Percentiles rank a stretch among this genome's conserved stretches.
Evolutionary conservation across 2,888 invertebrate genomes (phyloP).

Genomic region (Papilio gigon): DNA sequence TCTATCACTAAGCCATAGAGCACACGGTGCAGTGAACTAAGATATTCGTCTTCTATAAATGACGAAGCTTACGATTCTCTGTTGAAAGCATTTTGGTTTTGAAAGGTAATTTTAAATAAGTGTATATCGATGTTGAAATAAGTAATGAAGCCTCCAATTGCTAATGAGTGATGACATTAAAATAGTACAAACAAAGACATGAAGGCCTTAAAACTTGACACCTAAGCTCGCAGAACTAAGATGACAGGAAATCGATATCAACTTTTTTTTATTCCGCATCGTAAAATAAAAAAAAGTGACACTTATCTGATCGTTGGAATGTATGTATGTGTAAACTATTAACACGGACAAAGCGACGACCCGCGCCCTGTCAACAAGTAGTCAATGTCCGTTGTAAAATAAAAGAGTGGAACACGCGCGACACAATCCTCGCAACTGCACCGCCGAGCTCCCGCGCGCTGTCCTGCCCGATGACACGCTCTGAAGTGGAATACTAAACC

Average conservation of each 20-base stretch:
- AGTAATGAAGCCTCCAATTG: background rate
- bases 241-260: too few relatives aligned
- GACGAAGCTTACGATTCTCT: constrained; percentile 26
- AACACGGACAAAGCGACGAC: background rate
- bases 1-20: constrained; percentile 50
- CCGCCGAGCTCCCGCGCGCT: background rate
- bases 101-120: constrained; percentile 24
- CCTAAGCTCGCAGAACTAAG: too few relatives aligned
- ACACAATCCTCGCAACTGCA: constrained; percentile 5
- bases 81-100: constrained; percentile 31
- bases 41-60: constrained; percentile 42
- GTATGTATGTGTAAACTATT: background rate
- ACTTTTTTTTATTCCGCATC: too few relatives aligned
- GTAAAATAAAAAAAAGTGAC: too few relatives aligned
- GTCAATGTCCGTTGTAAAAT: constrained; percentile 5
- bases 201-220: too few relatives aligned
- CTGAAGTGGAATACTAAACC: constrained; percentile 39
- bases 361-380: background rate
- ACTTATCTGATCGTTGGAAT: background rate
- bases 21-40: constrained; percentile 46
- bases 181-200: too few relatives aligned
- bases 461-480: constrained; percentile 44
- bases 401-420: background rate
- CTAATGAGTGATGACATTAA: background rate
- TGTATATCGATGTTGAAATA: constrained; percentile 13